A percentile compares a stretch with the other conserved stretches of the same genome.
phyloP scores from a whole-genome alignment of 2,113 vertebrate genomes.

The Periophthalmus modestus region DNA sequence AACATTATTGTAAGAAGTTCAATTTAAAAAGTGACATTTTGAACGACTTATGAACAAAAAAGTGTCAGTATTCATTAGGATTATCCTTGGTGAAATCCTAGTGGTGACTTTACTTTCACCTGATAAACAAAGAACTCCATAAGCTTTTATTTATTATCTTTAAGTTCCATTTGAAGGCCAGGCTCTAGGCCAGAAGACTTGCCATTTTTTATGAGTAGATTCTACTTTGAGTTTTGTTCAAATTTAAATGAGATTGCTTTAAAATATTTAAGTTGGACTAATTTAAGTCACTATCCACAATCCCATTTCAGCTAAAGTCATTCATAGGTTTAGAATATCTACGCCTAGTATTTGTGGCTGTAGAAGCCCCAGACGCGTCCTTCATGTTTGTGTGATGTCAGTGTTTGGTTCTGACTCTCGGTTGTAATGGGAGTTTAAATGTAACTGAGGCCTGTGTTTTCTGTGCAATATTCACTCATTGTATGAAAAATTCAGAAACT shows the following conservation, averaged over 20 bases:
- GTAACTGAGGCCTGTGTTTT: neutral
- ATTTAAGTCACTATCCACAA: neutral
- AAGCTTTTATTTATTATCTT: neutral
- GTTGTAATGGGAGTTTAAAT: neutral
- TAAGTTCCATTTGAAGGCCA: neutral
- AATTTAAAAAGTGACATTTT: neutral
- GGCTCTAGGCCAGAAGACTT: neutral
- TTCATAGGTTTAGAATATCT: neutral
- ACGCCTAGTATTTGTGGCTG: neutral
- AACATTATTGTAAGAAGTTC: neutral
- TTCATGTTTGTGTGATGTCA: neutral
- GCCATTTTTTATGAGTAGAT: neutral
- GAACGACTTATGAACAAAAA: neutral
- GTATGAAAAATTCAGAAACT: neutral
- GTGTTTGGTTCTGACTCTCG: neutral
- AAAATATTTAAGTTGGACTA: neutral
- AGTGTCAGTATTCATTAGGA: neutral
- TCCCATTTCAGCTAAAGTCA: neutral
- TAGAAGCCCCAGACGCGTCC: neutral
- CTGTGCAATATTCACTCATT: constrained; percentile 8
- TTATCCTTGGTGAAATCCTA: neutral
- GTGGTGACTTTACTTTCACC: neutral
- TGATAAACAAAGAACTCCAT: no score
- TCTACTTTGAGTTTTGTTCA: no score
- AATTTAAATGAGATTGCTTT: neutral